Base-by-base conservation (phyloP, 2,797 vertebrate genomes). In the Microtus obscurus region DNA sequence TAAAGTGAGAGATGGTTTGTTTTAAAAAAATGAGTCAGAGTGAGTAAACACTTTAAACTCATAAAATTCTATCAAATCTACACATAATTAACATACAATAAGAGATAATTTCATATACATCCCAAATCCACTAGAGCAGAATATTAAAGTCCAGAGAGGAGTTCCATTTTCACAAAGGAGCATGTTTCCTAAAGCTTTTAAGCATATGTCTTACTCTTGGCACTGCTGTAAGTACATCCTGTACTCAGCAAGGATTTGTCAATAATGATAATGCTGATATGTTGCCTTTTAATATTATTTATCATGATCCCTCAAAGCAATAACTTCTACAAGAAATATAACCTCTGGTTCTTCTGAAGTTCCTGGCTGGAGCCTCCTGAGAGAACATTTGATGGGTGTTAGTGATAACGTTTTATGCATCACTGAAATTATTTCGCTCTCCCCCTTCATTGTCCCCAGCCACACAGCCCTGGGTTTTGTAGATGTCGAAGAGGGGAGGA, bases 321-420 rank as follows among this genome's bases (percentile, higher is more conserved):
- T 96, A 96, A 95, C 45, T 21, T 90, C 34, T 87, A 74, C 45
- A 95, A 95, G 83, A 95, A 93, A 91, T 74, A 82, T 9, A n/a
- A 63, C 17, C 94, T 95, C 69, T 71, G 79, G 31, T 95, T 81
- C 37, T 90, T 74, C n/a, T 45, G 85, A 96, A 83, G 45, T 79
- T 81, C 48, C n/a, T 87, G n/a, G 56, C 43, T 93, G 71, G 65
- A 43, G 31, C 27, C 51, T 78, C 45, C 56, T 17, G 90, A 90
- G 45, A 82, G 43, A 91, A 69, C 23, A 78, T 80, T 94, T n/a
- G 95, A 17, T 91, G 77, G 87, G 51, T 90, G 77, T 93, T 89
- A 61, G 67, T 86, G 61, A 16, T 82, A 65, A 71, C 79, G 88
- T 17, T 94, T 97, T 90, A 93, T n/a, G 83, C 25, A 53, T 14